These are phyloP conservation scores for Globia sparganii DNA, from an alignment of 2,888 invertebrate genomes.

Conservation along the genomic window DNA sequence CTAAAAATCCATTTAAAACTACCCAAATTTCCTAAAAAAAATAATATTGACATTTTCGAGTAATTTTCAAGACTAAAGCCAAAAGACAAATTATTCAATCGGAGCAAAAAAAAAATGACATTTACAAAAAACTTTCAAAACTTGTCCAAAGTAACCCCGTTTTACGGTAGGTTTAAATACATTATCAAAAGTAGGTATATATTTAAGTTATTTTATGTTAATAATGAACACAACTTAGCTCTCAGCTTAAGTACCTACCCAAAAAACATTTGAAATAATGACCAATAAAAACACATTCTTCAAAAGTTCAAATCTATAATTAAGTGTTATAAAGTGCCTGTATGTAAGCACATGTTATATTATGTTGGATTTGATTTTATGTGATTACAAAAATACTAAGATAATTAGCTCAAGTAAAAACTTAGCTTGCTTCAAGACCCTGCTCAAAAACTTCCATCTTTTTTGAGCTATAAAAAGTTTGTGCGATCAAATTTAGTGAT, in stretches of 20 bases:
- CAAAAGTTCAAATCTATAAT: conserved; percentile 7
- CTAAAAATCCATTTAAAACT: neutral
- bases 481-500: neutral
- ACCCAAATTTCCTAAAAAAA: neutral
- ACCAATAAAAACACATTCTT: neutral
- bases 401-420: conserved; percentile 32
- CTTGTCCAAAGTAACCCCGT: neutral
- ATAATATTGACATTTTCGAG: neutral
- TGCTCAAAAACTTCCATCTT: neutral
- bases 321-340: neutral
- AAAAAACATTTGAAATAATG: conserved; percentile 10
- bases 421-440: neutral
- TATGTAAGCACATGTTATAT: neutral
- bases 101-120: too few species aligned
- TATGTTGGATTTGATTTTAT: neutral
- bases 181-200: neutral
- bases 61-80: neutral
- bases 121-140: neutral
- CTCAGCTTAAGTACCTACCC: neutral
- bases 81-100: neutral
- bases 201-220: neutral
- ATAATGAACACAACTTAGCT: neutral
- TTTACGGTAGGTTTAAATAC: neutral
- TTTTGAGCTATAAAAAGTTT: conserved; percentile 6
- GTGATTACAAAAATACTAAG: neutral